Conservation (phyloP, 2,888 invertebrate genomes). For the Drosophila quinaria region DNA sequence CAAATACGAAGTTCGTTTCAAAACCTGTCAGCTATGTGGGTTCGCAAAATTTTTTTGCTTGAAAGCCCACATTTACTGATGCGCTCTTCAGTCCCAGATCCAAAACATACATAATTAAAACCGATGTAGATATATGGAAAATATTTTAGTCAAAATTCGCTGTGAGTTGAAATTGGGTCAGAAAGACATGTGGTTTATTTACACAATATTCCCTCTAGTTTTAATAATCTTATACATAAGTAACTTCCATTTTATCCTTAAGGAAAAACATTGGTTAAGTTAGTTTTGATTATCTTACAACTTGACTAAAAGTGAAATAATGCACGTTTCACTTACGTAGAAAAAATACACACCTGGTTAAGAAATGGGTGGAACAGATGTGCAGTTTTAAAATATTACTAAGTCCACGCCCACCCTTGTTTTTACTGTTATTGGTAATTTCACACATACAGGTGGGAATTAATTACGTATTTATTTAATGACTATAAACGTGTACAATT, state of each 20-base stretch:
- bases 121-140: too few relatives aligned
- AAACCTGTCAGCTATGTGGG: constrained; percentile 1
- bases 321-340: neutral
- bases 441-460: neutral
- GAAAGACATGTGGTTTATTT: neutral
- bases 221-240: neutral
- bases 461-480: neutral
- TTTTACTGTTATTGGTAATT: neutral
- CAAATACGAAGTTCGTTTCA: neutral
- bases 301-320: neutral
- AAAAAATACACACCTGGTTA: neutral
- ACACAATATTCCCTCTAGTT: neutral
- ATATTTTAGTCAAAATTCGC: constrained; percentile 1
- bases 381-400: neutral
- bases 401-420: neutral
- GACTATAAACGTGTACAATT: neutral
- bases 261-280: neutral
- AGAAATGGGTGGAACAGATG: neutral
- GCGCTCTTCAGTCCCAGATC: neutral
- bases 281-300: neutral
- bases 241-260: neutral
- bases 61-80: neutral
- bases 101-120: neutral
- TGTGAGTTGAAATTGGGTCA: neutral
- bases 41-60: constrained; percentile 18